Base-by-base conservation (phyloP, 2,888 invertebrate species). In the Caenorhabditis macrosperma region DNA sequence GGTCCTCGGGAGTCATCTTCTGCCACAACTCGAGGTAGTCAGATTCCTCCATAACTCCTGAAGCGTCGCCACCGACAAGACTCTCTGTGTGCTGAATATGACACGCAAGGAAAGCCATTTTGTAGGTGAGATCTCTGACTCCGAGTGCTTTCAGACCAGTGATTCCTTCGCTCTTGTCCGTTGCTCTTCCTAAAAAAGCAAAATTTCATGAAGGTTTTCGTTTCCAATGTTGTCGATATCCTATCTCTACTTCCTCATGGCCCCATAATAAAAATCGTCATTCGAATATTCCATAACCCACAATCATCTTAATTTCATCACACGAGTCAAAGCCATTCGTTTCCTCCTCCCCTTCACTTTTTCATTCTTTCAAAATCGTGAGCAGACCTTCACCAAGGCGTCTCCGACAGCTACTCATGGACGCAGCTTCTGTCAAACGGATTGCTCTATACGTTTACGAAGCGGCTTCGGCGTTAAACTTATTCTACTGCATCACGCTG, bases 51-150 rank as follows among this genome's bases (percentile, higher is more conserved):
- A 60, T 46, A n/a, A 38, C 44, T 10, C 60, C 66, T 10, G 78
- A 61, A 35, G 63, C 55, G 24, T 80, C 80, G 22, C 59, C 66
- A n/a, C 61, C 61, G 35, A 76, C 41, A 0, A 80, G 63, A 26
- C 71, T 64, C 20, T 80, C 81, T 6, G 75, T 82, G 26, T 81
- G 74, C 41, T 83, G 78, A 2, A 97, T 95, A 88, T 95, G 95
- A 91, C 96, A 97, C 0, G 97, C 96, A 67, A 99, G 92, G 92
- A 97, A 99, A 1, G 97, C 95, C 91, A 96, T 94, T 89, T 95
- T 94, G 91, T 94, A 96, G 81, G 94, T 94, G 44, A 96, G 92
- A 90, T 96, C 96, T 22, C 96, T 92, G 1, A 95, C 95, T 66
- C 96, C 96, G 7, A 96, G 93, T 0, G 95, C 94, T 91, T 95